These are phyloP conservation scores for Erpornis zantholeuca DNA, from an alignment of 2,113 vertebrate genomes.

Conservation along the genomic window DNA sequence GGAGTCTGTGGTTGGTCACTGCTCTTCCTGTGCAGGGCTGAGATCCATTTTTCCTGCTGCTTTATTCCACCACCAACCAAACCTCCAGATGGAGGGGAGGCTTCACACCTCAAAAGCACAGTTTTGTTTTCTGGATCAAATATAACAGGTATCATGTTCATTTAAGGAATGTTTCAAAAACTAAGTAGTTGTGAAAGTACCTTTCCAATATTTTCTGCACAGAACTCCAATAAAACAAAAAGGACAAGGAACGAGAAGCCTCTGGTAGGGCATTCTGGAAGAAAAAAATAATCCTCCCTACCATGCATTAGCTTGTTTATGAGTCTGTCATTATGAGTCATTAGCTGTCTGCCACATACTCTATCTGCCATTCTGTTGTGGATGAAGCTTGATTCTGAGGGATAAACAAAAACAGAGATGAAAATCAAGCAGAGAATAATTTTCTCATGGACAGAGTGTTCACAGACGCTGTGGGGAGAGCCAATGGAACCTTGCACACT, in stretches of 20 bases:
- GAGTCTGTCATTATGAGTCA: neutral
- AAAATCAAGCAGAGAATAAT: neutral
- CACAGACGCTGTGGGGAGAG: neutral
- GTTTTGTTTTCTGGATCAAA: neutral
- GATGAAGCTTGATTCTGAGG: neutral
- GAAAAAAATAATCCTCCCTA: neutral
- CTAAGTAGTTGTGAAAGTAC: neutral
- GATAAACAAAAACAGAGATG: neutral
- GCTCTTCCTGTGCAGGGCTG: neutral
- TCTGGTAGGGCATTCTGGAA: neutral
- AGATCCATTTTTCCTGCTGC: conserved; percentile 14
- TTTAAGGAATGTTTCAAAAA: neutral
- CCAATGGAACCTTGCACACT: neutral
- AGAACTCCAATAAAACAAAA: neutral
- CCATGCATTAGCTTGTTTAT: neutral
- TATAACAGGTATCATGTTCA: neutral
- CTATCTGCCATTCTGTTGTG: neutral
- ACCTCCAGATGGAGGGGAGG: conserved; percentile 28
- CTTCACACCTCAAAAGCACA: neutral
- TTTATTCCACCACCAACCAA: neutral
- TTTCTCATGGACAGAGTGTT: neutral
- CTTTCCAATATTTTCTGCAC: neutral
- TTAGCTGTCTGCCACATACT: neutral
- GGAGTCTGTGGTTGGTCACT: neutral
- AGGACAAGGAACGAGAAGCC: neutral